Evolutionary conservation across 2,797 vertebrate species (phyloP).

Genomic region (Austrolebias charrua): DNA sequence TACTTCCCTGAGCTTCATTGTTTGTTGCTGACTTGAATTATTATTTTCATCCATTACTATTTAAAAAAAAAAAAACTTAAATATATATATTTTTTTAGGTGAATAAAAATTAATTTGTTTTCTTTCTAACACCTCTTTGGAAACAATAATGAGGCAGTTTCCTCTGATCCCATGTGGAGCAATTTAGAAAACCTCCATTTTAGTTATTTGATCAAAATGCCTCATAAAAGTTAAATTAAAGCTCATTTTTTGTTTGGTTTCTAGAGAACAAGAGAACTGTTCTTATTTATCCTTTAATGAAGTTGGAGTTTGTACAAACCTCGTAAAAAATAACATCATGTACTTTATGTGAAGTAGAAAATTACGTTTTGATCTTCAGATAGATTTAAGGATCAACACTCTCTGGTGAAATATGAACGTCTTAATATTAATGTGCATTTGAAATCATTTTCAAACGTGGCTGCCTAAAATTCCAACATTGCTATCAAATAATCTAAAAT

Average conservation of each 20-base stretch:
- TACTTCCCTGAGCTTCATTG: conserved; percentile 30
- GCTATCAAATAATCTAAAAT: no score
- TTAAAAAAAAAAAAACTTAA: conserved; percentile 10
- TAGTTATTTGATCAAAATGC: conserved; percentile 2
- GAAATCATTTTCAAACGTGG: no score
- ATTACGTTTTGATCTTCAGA: neutral
- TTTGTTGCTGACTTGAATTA: neutral
- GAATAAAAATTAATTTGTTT: neutral
- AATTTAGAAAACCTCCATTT: neutral
- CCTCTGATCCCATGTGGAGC: neutral
- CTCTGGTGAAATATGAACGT: neutral
- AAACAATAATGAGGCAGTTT: neutral
- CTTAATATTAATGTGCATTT: no score
- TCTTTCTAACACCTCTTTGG: neutral
- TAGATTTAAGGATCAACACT: neutral
- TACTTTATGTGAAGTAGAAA: neutral
- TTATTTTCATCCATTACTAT: neutral
- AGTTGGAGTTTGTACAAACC: conserved; percentile 2
- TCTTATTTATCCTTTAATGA: conserved; percentile 24
- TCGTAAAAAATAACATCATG: conserved; percentile 13
- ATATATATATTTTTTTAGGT: neutral
- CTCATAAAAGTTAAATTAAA: conserved; percentile 14
- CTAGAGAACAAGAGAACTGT: neutral
- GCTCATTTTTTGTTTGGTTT: no score
- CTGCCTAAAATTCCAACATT: no score